Base-by-base conservation (phyloP, 2,113 vertebrate species). In the Sceloporus tristichus region DNA sequence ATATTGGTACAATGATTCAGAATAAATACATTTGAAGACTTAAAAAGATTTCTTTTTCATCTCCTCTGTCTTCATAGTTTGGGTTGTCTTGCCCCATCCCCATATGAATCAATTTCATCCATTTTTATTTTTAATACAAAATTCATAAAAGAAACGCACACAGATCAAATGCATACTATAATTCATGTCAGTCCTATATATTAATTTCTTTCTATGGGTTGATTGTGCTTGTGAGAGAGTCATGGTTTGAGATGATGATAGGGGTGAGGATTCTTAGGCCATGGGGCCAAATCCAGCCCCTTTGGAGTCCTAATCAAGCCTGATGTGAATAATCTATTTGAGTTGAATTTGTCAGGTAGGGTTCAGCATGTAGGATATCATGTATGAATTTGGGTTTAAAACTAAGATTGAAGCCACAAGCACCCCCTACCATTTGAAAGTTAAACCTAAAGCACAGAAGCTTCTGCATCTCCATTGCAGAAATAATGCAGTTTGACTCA, bases 21-120 rank as follows among this genome's bases (percentile, higher is more conserved):
- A 42, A 79, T 76, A 82, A 87, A 87, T 53, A 59, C 21, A 81
- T 83, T 10, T 86, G 62, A 83, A 88, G 29, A 82, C 38, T 71
- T 29, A 80, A 59, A 48, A 90, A 90, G 84, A 23, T 23, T 4
- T 79, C 27, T 70, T 77, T 48, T 42, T n/a, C 3, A 40, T 48
- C 48, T 79, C 19, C 62, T 19, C 34, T 84, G 21, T 38, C 2
- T 38, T 79, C 87, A 88, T 25, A 88, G 77, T 27, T 76, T 38
- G 83, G 76, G 1, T 18, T 70, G n/a, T 27, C 81, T 42, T 85
- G 23, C 29, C 40, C 29, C 10, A 23, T 48, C 62, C 0, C 73
- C 5, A 86, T 48, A 34, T 2, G 9, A 25, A 65, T 2, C 66
- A 21, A 34, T 68, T 79, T 68, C 59, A 23, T 53, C 48, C 38